A percentile compares a stretch with the other conserved stretches of the same genome.
Evolutionary conservation across 2,888 invertebrate species (phyloP).

Genomic region (Gortyna flavago): DNA sequence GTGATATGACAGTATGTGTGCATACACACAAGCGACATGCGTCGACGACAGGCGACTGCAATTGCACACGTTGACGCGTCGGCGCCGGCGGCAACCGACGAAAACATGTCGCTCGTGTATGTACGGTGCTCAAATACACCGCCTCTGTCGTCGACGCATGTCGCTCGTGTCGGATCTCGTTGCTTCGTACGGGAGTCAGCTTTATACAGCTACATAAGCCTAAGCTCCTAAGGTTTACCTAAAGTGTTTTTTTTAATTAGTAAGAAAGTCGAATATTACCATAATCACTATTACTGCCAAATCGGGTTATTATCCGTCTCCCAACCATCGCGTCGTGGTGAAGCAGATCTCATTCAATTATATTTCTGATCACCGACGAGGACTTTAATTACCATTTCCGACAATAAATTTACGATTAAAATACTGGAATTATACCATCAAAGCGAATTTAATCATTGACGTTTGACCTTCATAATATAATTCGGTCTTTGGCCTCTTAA

Average conservation of each 20-base stretch:
- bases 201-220: not conserved
- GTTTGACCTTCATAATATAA: conserved; percentile 17
- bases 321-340: no score
- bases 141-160: no score
- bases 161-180: not conserved
- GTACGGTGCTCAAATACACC: no score
- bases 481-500: conserved; percentile 8
- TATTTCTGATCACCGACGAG: not conserved
- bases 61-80: no score
- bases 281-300: not conserved
- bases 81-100: no score
- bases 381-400: not conserved
- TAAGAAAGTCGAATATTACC: not conserved
- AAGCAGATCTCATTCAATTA: not conserved
- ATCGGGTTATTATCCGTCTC: not conserved
- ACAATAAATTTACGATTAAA: not conserved
- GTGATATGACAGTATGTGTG: not conserved
- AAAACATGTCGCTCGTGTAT: no score
- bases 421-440: not conserved
- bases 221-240: no score
- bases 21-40: not conserved
- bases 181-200: not conserved
- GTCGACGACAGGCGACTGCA: not conserved
- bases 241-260: no score
- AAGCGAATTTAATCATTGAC: not conserved